phyloP scores from a whole-genome alignment of 2,888 invertebrate species.

The Miltochrista miniata region DNA sequence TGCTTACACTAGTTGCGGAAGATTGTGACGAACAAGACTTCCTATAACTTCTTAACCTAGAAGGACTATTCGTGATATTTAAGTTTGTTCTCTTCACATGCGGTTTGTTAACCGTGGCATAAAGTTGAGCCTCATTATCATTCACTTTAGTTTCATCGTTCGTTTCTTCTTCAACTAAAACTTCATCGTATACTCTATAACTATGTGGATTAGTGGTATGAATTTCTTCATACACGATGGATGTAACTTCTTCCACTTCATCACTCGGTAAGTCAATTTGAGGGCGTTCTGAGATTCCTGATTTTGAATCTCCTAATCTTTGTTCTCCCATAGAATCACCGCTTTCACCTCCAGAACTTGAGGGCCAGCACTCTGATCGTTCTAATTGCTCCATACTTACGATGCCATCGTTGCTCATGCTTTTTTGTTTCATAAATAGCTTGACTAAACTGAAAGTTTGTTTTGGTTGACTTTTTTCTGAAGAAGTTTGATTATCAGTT shows the following conservation, averaged over 20 bases:
- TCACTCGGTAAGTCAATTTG: conserved; percentile 83
- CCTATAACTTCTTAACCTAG: conserved; percentile 64
- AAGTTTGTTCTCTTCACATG: conserved; percentile 75
- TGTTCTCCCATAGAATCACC: conserved; percentile 83
- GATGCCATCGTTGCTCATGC: conserved; percentile 90
- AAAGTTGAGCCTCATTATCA: conserved; percentile 72
- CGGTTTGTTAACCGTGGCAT: conserved; percentile 78
- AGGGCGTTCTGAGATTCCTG: conserved; percentile 55
- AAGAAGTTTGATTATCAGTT: conserved; percentile 76
- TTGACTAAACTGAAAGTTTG: conserved; percentile 92
- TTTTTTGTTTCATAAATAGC: conserved; percentile 95
- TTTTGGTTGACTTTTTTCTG: conserved; percentile 83
- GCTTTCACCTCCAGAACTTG: conserved; percentile 85
- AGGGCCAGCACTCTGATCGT: conserved; percentile 90
- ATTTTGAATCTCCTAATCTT: conserved; percentile 57
- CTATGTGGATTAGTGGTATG: conserved; percentile 56
- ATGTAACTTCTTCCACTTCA: conserved; percentile 68
- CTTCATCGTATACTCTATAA: conserved; percentile 76
- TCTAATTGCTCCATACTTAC: conserved; percentile 89
- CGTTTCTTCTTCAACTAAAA: conserved; percentile 73
- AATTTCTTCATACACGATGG: conserved; percentile 71
- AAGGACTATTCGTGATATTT: conserved; percentile 80
- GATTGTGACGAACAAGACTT: conserved; percentile 78
- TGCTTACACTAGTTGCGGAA: conserved; percentile 79
- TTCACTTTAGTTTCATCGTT: conserved; percentile 70